Base-by-base conservation (phyloP, 1,140 invertebrate genomes). In the Drosophila melanica region DNA sequence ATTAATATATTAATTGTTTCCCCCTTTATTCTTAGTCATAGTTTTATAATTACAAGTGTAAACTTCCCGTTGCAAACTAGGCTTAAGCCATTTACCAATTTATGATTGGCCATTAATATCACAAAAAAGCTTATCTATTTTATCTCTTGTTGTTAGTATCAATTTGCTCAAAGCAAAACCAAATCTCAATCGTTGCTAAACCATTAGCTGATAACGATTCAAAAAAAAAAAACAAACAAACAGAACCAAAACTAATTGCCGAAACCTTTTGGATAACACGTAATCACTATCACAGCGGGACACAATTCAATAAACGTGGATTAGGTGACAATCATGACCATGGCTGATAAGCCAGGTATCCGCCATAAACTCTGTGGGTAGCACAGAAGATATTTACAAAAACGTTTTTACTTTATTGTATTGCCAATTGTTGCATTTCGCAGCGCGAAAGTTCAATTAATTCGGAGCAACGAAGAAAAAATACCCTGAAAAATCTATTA, bases 201-300 rank as follows among this genome's bases (percentile, higher is more conserved):
- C 27, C 20, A 41, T 27, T 62, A 10, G 47, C 69, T 53, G 69
- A 72, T 72, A 72, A 57, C 20, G 27, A 41, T 16, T 14, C 35
- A 16, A 16, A 57, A 27, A 23, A 30, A 27, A 14, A 53, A 16
- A 16, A 57, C 16, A 23, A 30, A 27, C 23, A 53, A 9, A 35
- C 33, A 18, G 8, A 23, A 8, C 18, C 33, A 20, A 30, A 30
- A 30, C 54, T 53, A 72, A 66, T 67, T 39, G 39, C 53, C 53
- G 35, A 9, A 65, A 10, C 51, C 44, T 23, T 23, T 45, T 23
- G 30, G 41, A 30, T 30, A 58, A 67, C 10, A 48, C 35, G 39
- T 63, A 53, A 70, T 65, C 59, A 68, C 37, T 79, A 71, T 76
- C 80, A 50, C 81, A 51, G 80, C 81, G 48, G 58, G 71, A 47